These are phyloP conservation scores for Diploptera punctata DNA, from an alignment of 2,888 invertebrate species.

Conservation along the genomic window DNA sequence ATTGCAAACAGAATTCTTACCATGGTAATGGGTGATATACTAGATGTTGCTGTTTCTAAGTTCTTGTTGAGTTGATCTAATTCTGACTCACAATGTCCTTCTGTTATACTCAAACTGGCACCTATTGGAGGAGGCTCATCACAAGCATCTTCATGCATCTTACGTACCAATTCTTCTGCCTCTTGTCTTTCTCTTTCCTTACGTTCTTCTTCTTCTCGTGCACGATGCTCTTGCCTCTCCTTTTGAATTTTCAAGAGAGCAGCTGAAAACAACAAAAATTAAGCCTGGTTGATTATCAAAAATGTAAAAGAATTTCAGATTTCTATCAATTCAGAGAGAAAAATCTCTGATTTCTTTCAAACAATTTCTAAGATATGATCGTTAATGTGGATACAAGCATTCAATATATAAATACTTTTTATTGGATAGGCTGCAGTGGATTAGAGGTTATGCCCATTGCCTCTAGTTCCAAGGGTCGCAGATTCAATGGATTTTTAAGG, in stretches of 20 bases:
- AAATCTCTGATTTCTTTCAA: no score
- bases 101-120: not conserved
- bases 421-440: no score
- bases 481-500: no score
- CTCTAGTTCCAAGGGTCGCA: no score
- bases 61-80: not conserved
- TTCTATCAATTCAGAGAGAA: no score
- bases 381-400: no score
- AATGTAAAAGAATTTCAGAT: not conserved
- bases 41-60: not conserved
- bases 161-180: constrained; percentile 61
- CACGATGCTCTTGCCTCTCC: constrained; percentile 65
- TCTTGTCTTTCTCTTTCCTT: constrained; percentile 60
- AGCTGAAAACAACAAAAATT: constrained; percentile 51
- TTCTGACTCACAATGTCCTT: not conserved
- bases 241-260: constrained; percentile 68
- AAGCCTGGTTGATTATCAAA: not conserved
- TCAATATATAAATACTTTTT: no score
- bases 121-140: constrained; percentile 20
- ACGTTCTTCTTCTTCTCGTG: constrained; percentile 58
- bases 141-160: constrained; percentile 54
- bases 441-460: no score
- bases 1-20: no score
- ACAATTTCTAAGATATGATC: no score
- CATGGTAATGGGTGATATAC: constrained; percentile 34